Percentiles rank a stretch among this genome's conserved stretches.
Evolutionary conservation across 2,797 vertebrate genomes (phyloP).

Genomic region (Clarias fuscus): DNA sequence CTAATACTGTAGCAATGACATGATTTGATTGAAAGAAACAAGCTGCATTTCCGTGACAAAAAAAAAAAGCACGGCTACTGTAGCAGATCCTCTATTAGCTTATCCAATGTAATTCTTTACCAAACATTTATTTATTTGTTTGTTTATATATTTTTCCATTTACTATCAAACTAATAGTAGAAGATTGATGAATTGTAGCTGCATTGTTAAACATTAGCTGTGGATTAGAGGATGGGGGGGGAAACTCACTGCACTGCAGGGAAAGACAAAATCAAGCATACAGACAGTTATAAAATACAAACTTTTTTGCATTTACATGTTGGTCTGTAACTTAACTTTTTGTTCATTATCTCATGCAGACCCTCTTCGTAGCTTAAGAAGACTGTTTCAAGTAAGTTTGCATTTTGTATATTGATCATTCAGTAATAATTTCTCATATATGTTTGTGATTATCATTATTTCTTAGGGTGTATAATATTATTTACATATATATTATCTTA

Average conservation of each 20-base stretch:
- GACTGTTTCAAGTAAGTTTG: conserved; percentile 2
- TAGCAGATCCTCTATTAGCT: not conserved
- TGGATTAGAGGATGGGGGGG: not conserved
- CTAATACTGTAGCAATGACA: not conserved
- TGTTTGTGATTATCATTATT: not conserved
- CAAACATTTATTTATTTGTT: not conserved
- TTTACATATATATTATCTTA: not conserved
- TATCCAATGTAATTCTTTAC: not conserved
- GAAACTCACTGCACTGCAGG: no score
- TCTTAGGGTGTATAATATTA: not conserved
- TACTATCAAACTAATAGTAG: not conserved
- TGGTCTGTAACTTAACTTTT: not conserved
- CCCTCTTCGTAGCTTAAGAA: not conserved
- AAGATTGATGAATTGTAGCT: not conserved
- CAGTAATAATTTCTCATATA: not conserved
- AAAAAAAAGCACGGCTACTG: not conserved
- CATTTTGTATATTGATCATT: not conserved
- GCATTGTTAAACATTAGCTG: not conserved
- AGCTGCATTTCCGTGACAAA: not conserved
- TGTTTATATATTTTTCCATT: no score
- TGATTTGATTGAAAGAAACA: not conserved
- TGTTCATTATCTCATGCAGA: not conserved
- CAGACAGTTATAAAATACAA: not conserved
- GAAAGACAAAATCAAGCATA: not conserved
- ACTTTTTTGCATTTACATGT: not conserved